Evolutionary conservation across 2,797 vertebrate species (phyloP).

Genomic region (Karalla daura): DNA sequence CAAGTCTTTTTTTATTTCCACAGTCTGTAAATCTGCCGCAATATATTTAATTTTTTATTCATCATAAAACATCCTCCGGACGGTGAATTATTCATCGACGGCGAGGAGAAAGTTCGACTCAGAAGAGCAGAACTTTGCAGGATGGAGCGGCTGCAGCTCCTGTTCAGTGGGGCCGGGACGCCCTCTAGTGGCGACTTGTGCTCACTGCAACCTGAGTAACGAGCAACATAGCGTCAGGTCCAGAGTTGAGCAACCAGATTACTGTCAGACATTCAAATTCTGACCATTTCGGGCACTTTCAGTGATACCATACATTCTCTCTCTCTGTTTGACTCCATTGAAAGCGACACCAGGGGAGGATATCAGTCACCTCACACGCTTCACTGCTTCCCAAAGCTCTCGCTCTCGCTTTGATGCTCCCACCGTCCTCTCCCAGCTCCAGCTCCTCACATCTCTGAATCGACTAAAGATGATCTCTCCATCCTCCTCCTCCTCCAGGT

Average conservation of each 20-base stretch:
- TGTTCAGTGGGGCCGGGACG: background rate
- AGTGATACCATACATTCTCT: background rate
- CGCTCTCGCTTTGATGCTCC: slow-evolving; percentile 33
- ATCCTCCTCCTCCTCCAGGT: slow-evolving; percentile 80
- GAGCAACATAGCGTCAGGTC: too few species aligned
- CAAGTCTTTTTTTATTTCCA: background rate
- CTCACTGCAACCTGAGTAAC: background rate
- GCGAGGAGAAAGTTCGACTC: too few species aligned
- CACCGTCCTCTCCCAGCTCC: background rate
- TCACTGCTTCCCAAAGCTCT: slow-evolving; percentile 37
- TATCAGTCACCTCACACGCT: slow-evolving; percentile 2
- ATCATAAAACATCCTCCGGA: slow-evolving; percentile 5
- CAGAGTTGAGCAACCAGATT: too few species aligned
- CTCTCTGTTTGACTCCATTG: background rate
- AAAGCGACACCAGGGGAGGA: background rate
- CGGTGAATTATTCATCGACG: background rate
- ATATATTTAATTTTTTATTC: slow-evolving; percentile 4
- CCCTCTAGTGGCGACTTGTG: slow-evolving; percentile 57
- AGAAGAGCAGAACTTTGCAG: too few species aligned
- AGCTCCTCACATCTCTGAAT: background rate
- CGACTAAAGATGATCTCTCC: background rate
- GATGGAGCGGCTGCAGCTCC: too few species aligned
- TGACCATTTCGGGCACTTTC: background rate
- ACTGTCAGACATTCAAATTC: background rate
- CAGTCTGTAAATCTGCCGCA: slow-evolving; percentile 7